phyloP scores from a whole-genome alignment of 2,797 vertebrate species.

The Falco rusticolus region DNA sequence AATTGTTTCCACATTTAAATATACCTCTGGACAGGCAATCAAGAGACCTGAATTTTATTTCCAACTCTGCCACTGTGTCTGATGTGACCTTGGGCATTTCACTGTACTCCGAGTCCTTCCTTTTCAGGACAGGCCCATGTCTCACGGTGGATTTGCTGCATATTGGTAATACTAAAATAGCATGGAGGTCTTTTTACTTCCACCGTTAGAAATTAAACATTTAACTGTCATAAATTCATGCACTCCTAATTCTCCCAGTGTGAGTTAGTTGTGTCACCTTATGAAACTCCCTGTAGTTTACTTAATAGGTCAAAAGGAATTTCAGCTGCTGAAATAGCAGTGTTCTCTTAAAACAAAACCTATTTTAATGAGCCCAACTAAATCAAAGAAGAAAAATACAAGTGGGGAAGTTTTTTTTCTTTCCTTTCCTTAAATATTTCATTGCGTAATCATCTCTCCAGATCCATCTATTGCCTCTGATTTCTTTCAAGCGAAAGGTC shows the following conservation, averaged over 20 bases:
- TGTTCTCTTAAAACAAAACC: slow-evolving; percentile 5
- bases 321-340: slow-evolving; percentile 28
- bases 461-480: background rate
- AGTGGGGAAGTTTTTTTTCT: background rate
- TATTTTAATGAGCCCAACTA: slow-evolving; percentile 20
- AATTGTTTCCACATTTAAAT: slow-evolving; percentile 56
- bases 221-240: slow-evolving; percentile 36
- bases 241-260: slow-evolving; percentile 21
- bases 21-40: slow-evolving; percentile 35
- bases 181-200: background rate
- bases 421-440: slow-evolving; percentile 16
- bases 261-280: slow-evolving; percentile 9
- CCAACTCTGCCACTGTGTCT: background rate
- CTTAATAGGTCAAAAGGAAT: slow-evolving; percentile 57
- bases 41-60: slow-evolving; percentile 52
- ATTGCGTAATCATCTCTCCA: background rate
- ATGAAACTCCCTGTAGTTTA: slow-evolving; percentile 49
- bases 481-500: background rate
- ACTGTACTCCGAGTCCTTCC: background rate
- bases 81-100: slow-evolving; percentile 19
- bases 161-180: background rate
- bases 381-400: slow-evolving; percentile 16
- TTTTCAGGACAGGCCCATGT: background rate
- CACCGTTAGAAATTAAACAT: slow-evolving; percentile 24
- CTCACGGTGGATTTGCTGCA: background rate